These are phyloP conservation scores for Struthio camelus DNA, from an alignment of 2,113 vertebrate genomes.

Conservation along the genomic window DNA sequence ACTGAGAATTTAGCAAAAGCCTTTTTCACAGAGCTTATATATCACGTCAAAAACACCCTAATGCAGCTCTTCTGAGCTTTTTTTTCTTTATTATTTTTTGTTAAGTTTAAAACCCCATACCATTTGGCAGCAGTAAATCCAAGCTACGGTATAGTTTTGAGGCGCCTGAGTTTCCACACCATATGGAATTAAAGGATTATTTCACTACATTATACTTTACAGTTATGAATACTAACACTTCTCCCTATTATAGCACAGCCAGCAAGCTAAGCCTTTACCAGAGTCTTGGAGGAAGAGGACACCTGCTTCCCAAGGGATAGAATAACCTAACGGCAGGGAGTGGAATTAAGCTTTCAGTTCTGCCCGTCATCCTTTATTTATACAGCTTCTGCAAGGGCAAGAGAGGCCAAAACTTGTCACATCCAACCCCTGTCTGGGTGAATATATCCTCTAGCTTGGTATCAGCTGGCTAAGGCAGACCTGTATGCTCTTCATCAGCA, in stretches of 20 bases:
- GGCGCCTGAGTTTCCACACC: conserved; percentile 1
- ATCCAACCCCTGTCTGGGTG: background rate
- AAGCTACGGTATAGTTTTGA: background rate
- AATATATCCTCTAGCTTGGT: background rate
- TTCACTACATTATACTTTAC: conserved; percentile 44
- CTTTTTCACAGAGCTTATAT: conserved; percentile 37
- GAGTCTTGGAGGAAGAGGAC: background rate
- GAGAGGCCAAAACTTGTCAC: background rate
- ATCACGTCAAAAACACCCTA: background rate
- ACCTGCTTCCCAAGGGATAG: background rate
- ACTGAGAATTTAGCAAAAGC: background rate
- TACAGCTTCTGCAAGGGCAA: background rate
- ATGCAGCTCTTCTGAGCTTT: background rate
- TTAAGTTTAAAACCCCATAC: conserved; percentile 16
- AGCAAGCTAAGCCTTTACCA: background rate
- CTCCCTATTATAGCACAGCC: background rate
- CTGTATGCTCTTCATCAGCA: rapidly evolving
- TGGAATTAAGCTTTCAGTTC: background rate
- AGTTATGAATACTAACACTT: conserved; percentile 24
- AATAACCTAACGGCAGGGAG: background rate
- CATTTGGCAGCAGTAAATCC: conserved; percentile 49
- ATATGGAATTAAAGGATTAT: conserved; percentile 62
- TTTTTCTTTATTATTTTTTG: background rate
- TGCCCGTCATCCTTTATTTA: background rate
- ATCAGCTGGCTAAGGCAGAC: background rate